Conservation (phyloP, 2,888 invertebrate species). For the Hypolimnas misippus region DNA sequence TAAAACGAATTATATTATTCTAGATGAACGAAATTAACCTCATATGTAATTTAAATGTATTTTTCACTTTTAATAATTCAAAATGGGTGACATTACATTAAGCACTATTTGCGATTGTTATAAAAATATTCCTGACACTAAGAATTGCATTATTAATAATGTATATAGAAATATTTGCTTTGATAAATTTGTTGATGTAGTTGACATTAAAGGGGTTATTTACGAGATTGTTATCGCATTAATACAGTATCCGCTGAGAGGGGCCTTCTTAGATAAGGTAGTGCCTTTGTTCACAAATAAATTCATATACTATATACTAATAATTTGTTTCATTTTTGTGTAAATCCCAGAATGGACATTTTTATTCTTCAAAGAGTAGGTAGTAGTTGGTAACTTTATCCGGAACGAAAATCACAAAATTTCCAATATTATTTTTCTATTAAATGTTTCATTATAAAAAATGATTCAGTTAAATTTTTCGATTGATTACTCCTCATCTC, state of each 20-base stretch:
- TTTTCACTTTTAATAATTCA: slow-evolving; percentile 52
- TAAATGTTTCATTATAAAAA: no score
- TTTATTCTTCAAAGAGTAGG: no score
- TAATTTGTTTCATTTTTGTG: slow-evolving; percentile 36
- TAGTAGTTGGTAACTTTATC: no score
- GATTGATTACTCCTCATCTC: no score
- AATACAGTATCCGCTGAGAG: slow-evolving; percentile 63
- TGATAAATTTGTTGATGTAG: slow-evolving; percentile 61
- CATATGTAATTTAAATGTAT: slow-evolving; percentile 47
- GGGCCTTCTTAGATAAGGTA: slow-evolving; percentile 73
- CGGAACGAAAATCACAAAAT: no score
- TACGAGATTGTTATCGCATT: slow-evolving; percentile 65
- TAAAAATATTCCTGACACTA: slow-evolving; percentile 44
- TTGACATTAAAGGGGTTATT: slow-evolving; percentile 65
- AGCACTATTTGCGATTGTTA: slow-evolving; percentile 63
- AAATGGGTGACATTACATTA: slow-evolving; percentile 51
- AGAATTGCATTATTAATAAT: slow-evolving; percentile 54
- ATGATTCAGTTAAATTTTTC: no score
- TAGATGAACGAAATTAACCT: slow-evolving; percentile 45
- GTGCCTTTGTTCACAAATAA: slow-evolving; percentile 78
- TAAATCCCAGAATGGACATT: background rate
- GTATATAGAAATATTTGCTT: slow-evolving; percentile 72
- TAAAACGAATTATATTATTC: slow-evolving; percentile 62
- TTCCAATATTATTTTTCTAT: no score
- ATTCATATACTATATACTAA: slow-evolving; percentile 71